Conservation (phyloP, 1,140 invertebrate genomes). For the Drosophila guanche region DNA sequence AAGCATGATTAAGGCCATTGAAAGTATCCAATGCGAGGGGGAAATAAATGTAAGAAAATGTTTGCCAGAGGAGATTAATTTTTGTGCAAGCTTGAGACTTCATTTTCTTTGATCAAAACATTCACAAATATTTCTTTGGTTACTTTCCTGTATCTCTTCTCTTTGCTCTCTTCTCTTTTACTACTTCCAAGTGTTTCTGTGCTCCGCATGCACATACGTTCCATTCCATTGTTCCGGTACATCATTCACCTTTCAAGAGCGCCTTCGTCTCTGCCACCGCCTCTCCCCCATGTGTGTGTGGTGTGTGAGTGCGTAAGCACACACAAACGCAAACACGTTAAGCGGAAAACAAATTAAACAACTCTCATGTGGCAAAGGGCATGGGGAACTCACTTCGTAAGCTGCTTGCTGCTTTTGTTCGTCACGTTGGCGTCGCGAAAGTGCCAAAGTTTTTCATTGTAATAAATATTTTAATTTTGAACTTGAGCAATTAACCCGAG, state of each 20-base stretch:
- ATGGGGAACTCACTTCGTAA: slow-evolving; percentile 49
- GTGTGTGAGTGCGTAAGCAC: neutral
- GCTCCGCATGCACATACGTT: slow-evolving; percentile 18
- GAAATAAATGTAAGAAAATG: too few species aligned
- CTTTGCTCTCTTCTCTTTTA: too few species aligned
- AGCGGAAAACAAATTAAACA: slow-evolving; percentile 55
- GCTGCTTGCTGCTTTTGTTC: slow-evolving; percentile 57
- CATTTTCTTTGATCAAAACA: too few species aligned
- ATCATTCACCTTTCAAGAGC: slow-evolving; percentile 14
- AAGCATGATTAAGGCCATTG: slow-evolving; percentile 1
- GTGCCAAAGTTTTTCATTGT: slow-evolving; percentile 80
- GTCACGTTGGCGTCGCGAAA: slow-evolving; percentile 75
- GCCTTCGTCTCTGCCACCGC: neutral
- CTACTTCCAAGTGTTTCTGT: slow-evolving; percentile 4
- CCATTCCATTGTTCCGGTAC: slow-evolving; percentile 45
- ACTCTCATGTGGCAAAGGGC: slow-evolving; percentile 19
- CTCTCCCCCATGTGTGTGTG: neutral
- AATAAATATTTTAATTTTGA: slow-evolving; percentile 82
- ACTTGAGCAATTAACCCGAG: slow-evolving; percentile 79
- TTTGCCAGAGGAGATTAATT: too few species aligned
- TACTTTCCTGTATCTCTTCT: too few species aligned
- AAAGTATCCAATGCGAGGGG: neutral
- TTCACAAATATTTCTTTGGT: too few species aligned
- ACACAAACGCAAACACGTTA: slow-evolving; percentile 35
- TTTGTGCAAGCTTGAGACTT: too few species aligned